Conservation (phyloP, 2,888 invertebrate genomes). For the Aspidiotus rigidus region DNA sequence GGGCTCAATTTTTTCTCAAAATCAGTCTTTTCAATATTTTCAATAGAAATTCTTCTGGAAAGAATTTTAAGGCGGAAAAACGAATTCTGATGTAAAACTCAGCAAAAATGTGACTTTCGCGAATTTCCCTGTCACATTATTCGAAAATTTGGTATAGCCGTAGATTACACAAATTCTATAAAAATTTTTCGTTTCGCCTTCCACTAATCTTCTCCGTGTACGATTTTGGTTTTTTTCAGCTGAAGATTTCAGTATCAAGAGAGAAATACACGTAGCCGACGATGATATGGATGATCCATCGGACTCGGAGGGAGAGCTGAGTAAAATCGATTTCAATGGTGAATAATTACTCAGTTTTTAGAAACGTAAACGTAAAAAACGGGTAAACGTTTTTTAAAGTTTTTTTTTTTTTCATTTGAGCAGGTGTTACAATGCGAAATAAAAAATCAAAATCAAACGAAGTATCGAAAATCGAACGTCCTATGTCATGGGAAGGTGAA, state of each 20-base stretch:
- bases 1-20: too few species aligned
- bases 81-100: too few species aligned
- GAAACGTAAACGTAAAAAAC: too few species aligned
- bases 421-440: slow-evolving; percentile 55
- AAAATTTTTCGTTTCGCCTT: too few species aligned
- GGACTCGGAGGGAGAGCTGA: slow-evolving; percentile 68
- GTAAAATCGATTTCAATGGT: slow-evolving; percentile 62
- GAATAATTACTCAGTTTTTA: slow-evolving; percentile 28
- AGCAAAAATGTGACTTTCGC: too few species aligned
- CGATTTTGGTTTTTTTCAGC: slow-evolving; percentile 16
- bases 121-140: too few species aligned
- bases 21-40: too few species aligned
- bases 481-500: slow-evolving; percentile 93
- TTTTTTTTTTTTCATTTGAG: neutral
- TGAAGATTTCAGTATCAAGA: slow-evolving; percentile 31
- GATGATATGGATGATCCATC: slow-evolving; percentile 49
- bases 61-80: too few species aligned
- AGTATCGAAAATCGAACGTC: slow-evolving; percentile 46
- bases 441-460: slow-evolving; percentile 54
- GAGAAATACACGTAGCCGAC: slow-evolving; percentile 1
- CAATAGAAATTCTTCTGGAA: too few species aligned
- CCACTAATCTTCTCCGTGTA: neutral
- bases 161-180: too few species aligned
- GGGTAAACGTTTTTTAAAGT: slow-evolving; percentile 7
- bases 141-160: too few species aligned